These are phyloP conservation scores for Columba guinea DNA, from an alignment of 2,797 vertebrate species.

Conservation along the genomic window DNA sequence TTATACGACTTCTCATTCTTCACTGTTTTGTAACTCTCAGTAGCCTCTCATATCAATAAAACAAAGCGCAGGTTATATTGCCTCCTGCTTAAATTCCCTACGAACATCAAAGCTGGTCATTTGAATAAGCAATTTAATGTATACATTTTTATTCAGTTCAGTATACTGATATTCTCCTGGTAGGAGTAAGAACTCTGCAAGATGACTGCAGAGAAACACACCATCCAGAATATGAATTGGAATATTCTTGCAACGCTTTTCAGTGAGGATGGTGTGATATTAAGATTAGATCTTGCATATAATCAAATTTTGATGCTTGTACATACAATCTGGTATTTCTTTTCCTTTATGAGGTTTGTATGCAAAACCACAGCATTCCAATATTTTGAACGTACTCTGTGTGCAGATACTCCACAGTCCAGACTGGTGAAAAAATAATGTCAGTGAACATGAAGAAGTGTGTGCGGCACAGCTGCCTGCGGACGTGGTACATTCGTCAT, in stretches of 20 bases:
- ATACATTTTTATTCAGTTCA: slow-evolving; percentile 80
- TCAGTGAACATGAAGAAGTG: slow-evolving; percentile 31
- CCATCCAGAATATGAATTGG: slow-evolving; percentile 77
- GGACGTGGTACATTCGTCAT: slow-evolving; percentile 20
- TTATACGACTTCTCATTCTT: slow-evolving; percentile 43
- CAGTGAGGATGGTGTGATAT: slow-evolving; percentile 70
- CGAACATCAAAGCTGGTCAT: slow-evolving; percentile 77
- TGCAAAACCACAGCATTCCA: slow-evolving; percentile 57
- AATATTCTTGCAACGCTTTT: slow-evolving; percentile 73
- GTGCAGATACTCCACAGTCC: slow-evolving; percentile 26
- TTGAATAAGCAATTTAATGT: slow-evolving; percentile 81
- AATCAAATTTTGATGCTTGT: slow-evolving; percentile 77
- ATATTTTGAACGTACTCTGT: slow-evolving; percentile 34
- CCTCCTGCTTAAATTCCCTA: slow-evolving; percentile 76
- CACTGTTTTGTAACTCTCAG: slow-evolving; percentile 22
- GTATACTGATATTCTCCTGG: slow-evolving; percentile 75
- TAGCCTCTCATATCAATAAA: slow-evolving; percentile 69
- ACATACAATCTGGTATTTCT: slow-evolving; percentile 64
- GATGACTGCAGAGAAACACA: slow-evolving; percentile 76
- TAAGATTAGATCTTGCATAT: slow-evolving; percentile 79
- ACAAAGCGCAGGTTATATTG: slow-evolving; percentile 74
- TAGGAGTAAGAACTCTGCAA: slow-evolving; percentile 76
- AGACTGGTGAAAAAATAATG: slow-evolving; percentile 53
- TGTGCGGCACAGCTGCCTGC: neutral
- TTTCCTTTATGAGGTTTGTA: slow-evolving; percentile 71